A percentile compares a stretch with the other conserved stretches of the same genome.
phyloP scores from a whole-genome alignment of 2,797 vertebrate genomes.

The Prionace glauca region DNA sequence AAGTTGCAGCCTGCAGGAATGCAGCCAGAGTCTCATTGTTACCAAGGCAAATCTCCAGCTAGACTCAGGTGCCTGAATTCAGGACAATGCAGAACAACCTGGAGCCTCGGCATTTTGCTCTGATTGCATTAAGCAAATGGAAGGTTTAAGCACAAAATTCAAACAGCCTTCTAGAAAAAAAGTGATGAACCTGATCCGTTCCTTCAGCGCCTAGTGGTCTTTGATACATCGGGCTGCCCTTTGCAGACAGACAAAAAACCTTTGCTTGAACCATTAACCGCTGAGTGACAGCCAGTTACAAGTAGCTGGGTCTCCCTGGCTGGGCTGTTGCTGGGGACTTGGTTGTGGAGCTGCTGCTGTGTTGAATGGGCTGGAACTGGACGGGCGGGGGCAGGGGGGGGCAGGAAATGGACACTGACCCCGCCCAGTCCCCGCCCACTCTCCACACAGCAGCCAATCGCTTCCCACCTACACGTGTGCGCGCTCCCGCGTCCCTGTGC shows the following conservation, averaged over 20 bases:
- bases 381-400: no score
- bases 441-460: neutral
- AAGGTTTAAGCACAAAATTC: neutral
- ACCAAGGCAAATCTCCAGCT: neutral
- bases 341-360: no score
- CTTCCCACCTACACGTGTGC: no score
- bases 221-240: neutral
- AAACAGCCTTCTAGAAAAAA: neutral
- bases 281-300: neutral
- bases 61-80: neutral
- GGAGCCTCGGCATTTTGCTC: neutral
- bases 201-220: neutral
- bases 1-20: neutral
- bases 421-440: neutral
- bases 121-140: neutral
- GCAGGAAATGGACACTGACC: neutral
- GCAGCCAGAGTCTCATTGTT: neutral
- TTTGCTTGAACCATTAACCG: neutral
- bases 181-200: slow-evolving; percentile 5
- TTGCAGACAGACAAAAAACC: neutral
- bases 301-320: no score
- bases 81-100: neutral
- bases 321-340: no score
- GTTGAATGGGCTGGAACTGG: no score
- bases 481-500: fast-evolving